Evolutionary conservation across 2,888 invertebrate genomes (phyloP), one percentile per base, ranked within the genome.

Genomic region (Camponotus fellah): DNA sequence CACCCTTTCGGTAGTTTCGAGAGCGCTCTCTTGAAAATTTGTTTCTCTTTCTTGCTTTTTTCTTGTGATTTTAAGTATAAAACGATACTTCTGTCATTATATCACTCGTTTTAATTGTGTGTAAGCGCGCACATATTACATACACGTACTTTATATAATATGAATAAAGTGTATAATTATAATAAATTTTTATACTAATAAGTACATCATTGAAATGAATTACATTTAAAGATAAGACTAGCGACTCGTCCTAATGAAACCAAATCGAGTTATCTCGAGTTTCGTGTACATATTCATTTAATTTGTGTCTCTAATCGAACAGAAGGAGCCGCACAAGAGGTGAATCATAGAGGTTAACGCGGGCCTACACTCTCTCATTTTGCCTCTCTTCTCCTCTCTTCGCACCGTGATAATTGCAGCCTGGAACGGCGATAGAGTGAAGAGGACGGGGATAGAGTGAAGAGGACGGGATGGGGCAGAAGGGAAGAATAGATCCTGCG

Each of bases 211-310:
- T 32, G 65, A 40, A 65, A 40, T n/a, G 65, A 5, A 65, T 8
- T 17, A 34, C 14, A 46, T 46, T 3, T 46, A 46, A 14, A 46
- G 26, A 12, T 46, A 53, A 76, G 76, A 17, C 34, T 79, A 46
- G 32, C 60, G 26, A 71, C 75, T 53, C 26, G 43, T 8, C 26
- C 46, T 85, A 85, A 90, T 85, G 62, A 90, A 88, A 77, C 79
- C 83, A 91, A 94, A 94, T 94, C 90, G 92, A 93, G 93, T 94
- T 94, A 93, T 92, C 83, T 88, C 88, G 88, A 93, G 92, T 93
- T 94, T 93, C 93, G 93, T 94, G 93, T 93, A 94, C 93, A 94
- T 93, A 94, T 94, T 93, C 92, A 93, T 94, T 93, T 92, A 93
- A 90, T 88, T 87, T 86, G 83, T 87, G 87, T 86, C 89, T 86